phyloP scores from a whole-genome alignment of 2,797 vertebrate species.

The Spinus pinus region DNA sequence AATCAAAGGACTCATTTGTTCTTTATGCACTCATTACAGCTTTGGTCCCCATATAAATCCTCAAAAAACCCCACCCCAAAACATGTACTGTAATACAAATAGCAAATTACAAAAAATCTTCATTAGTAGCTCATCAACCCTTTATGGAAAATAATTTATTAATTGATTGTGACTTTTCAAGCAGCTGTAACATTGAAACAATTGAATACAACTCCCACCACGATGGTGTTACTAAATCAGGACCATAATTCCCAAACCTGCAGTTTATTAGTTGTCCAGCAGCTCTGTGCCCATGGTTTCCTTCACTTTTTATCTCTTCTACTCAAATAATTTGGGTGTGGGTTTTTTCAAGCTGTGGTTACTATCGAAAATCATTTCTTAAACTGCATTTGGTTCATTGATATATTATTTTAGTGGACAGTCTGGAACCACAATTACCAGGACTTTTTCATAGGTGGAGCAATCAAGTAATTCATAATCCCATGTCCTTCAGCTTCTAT shows the following conservation, averaged over 20 bases:
- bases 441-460: neutral
- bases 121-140: neutral
- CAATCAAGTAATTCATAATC: neutral
- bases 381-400: neutral
- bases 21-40: neutral
- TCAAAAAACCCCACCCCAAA: neutral
- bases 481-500: neutral
- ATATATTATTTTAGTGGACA: neutral
- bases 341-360: accelerated
- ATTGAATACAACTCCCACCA: neutral
- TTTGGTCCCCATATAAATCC: neutral
- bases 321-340: neutral
- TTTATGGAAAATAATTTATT: neutral
- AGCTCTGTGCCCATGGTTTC: neutral
- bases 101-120: neutral
- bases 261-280: neutral
- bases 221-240: neutral
- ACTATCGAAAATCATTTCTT: neutral
- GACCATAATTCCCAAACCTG: neutral
- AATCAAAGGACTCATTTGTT: neutral
- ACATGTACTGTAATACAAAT: neutral
- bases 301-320: neutral
- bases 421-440: neutral
- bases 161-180: neutral
- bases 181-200: neutral